These are phyloP conservation scores for Pollachius pollachius DNA, from an alignment of 2,113 vertebrate species.

Conservation along the genomic window DNA sequence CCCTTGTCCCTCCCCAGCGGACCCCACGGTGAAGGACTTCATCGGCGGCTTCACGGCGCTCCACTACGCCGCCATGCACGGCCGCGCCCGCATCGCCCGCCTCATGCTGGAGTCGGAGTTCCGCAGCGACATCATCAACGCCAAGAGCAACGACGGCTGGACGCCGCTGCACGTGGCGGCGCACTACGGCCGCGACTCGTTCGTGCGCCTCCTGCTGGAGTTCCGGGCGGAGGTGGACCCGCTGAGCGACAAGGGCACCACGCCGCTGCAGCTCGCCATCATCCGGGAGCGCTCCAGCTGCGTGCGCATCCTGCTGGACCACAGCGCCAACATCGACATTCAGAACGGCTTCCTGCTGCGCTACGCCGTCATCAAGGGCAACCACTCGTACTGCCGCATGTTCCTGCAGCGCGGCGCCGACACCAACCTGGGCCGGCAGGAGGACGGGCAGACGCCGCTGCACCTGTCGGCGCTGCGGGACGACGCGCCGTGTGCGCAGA, in stretches of 20 bases:
- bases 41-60: slow-evolving; percentile 98
- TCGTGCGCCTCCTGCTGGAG: slow-evolving; percentile 94
- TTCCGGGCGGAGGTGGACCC: slow-evolving; percentile 97
- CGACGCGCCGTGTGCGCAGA: slow-evolving; percentile 90
- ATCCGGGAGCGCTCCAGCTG: slow-evolving; percentile 97
- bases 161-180: slow-evolving; percentile 96
- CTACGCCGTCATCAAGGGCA: slow-evolving; percentile 97
- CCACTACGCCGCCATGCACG: slow-evolving; percentile 98
- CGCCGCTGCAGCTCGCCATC: slow-evolving; percentile 94
- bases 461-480: slow-evolving; percentile 96
- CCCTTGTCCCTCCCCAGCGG: slow-evolving; percentile 70
- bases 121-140: slow-evolving; percentile 92
- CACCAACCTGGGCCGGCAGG: slow-evolving; percentile 92
- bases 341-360: slow-evolving; percentile 96
- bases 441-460: slow-evolving; percentile 95
- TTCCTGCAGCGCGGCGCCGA: slow-evolving; percentile 97
- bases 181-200: slow-evolving; percentile 94
- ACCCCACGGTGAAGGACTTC: slow-evolving; percentile 96
- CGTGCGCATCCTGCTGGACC: slow-evolving; percentile 95
- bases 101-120: slow-evolving; percentile 94
- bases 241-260: slow-evolving; percentile 96
- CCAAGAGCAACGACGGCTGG: slow-evolving; percentile 98
- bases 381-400: slow-evolving; percentile 98
- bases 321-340: slow-evolving; percentile 97
- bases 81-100: slow-evolving; percentile 91